Base-by-base conservation (phyloP, 1,140 invertebrate genomes). In the Musca vetustissima region DNA sequence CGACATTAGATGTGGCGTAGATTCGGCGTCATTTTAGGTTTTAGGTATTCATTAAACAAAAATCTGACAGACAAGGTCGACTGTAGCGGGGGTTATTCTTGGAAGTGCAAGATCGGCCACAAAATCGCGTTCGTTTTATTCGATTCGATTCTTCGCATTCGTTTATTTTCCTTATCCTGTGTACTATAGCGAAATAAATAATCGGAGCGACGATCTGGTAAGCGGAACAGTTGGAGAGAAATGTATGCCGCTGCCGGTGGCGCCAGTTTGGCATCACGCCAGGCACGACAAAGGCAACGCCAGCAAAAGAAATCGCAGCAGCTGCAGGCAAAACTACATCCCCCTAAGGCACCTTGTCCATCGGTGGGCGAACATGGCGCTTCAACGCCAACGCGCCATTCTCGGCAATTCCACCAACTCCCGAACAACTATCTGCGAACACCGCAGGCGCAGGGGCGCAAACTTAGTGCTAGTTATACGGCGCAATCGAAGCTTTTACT, bases 231-330 rank as follows among this genome's bases (percentile, higher is more conserved):
- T 43, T 43, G 36, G 36, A 13, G 36, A 43, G 36, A 43, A 72
- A 91, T 91, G 89, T 91, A 90, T 85, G 89, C 89, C 76, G 89
- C 89, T 75, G 89, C 89, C 76, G 89, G 89, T 75, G 89, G 89
- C 78, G 89, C 89, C 73, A 89, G 88, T 74, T 83, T 90, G 78
- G 89, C 89, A 76, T 89, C 88, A 79, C 86, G 89, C 73, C 89
- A 90, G 80, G 89, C 86, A 19, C 85, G 87, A 50, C 85, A 86
- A 72, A 78, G 81, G 59, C 84, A 86, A 72, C 77, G 77, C 17
- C 78, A 80, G 72, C 76, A 82, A 70, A 79, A 79, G 59, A 85
- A 86, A 74, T 86, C 84, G 71, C 85, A 83, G 74, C 76, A 76
- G 69, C 75, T 77, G 77, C 83, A 83, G 75, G 83, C 80, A 71